phyloP scores from a whole-genome alignment of 2,797 vertebrate species.

The Rhabdophis nuchalis region DNA sequence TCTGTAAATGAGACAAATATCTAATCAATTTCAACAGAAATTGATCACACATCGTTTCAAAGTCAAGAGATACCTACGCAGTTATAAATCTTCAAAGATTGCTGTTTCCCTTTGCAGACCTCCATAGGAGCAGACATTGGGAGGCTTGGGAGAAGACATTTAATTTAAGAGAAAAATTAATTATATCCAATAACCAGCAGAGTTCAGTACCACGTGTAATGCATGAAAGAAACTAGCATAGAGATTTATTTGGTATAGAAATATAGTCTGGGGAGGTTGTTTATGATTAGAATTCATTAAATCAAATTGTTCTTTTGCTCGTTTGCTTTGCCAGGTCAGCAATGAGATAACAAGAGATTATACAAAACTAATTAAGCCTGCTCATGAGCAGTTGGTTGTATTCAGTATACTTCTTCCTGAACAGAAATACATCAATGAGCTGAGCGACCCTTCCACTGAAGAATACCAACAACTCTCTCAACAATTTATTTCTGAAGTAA shows the following conservation, averaged over 20 bases:
- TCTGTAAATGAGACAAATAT: background rate
- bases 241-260: background rate
- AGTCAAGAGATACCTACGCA: no score
- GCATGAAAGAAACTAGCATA: background rate
- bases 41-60: no score
- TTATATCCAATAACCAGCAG: background rate
- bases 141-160: background rate
- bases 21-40: background rate
- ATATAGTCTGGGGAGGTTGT: background rate
- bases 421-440: constrained; percentile 74
- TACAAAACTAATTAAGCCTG: constrained; percentile 58
- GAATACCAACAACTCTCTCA: constrained; percentile 72
- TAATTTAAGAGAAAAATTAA: background rate
- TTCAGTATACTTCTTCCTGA: constrained; percentile 80
- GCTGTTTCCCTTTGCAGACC: background rate
- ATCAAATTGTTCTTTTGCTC: background rate
- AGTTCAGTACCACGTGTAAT: background rate
- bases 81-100: background rate
- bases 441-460: constrained; percentile 72
- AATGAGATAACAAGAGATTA: constrained; percentile 80
- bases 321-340: constrained; percentile 71
- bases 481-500: constrained; percentile 82
- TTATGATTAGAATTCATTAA: constrained; percentile 18
- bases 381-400: constrained; percentile 81
- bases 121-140: no score